Conservation (phyloP, 2,888 invertebrate species). For the Cantharis nigra region DNA sequence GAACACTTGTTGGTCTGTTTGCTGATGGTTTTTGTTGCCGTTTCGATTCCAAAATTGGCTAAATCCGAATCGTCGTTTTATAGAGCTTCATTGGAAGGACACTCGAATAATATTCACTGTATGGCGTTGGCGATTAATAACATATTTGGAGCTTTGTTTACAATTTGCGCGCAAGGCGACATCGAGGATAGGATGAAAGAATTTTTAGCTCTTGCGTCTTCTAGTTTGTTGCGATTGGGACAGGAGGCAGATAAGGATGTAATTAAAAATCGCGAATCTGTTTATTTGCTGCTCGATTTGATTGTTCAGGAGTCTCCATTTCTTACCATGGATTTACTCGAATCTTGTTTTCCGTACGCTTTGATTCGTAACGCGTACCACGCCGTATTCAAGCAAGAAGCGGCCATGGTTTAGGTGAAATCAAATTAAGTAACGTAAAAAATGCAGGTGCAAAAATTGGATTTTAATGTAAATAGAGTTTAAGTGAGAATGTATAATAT, state of each 20-base stretch:
- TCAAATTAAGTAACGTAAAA: neutral
- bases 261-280: slow-evolving; percentile 92
- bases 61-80: slow-evolving; percentile 88
- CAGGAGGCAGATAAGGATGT: slow-evolving; percentile 95
- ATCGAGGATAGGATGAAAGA: slow-evolving; percentile 98
- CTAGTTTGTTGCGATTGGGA: slow-evolving; percentile 90
- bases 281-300: slow-evolving; percentile 94
- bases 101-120: slow-evolving; percentile 99
- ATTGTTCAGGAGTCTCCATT: slow-evolving; percentile 98
- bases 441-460: neutral
- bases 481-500: neutral
- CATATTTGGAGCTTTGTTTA: slow-evolving; percentile 95
- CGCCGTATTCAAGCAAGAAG: slow-evolving; percentile 90
- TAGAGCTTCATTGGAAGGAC: slow-evolving; percentile 85
- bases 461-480: neutral
- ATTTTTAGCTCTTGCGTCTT: slow-evolving; percentile 89
- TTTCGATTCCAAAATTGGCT: slow-evolving; percentile 94
- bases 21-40: slow-evolving; percentile 98
- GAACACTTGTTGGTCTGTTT: slow-evolving; percentile 93
- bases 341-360: slow-evolving; percentile 99
- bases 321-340: slow-evolving; percentile 96
- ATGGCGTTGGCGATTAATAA: slow-evolving; percentile 95
- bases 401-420: slow-evolving; percentile 58
- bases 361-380: slow-evolving; percentile 97
- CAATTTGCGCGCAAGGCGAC: slow-evolving; percentile 93